A percentile compares a stretch with the other conserved stretches of the same genome.
phyloP scores from a whole-genome alignment of 2,888 invertebrate genomes.

The Camptogramma bilineatum region DNA sequence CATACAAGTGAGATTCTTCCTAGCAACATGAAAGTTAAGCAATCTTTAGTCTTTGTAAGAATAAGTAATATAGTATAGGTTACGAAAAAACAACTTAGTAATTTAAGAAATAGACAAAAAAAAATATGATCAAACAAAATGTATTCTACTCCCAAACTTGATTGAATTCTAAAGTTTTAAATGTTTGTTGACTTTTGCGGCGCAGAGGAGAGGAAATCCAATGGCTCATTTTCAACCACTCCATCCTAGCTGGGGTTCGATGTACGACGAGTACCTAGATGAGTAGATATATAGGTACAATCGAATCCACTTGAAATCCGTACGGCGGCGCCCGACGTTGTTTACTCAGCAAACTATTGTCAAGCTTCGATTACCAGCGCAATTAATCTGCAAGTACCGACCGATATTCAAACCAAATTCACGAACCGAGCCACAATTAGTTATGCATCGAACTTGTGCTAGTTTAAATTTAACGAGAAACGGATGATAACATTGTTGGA shows the following conservation, averaged over 20 bases:
- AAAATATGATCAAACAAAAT: too few relatives aligned
- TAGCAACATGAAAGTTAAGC: too few relatives aligned
- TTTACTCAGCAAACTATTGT: conserved; percentile 43
- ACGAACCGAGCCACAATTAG: conserved; percentile 38
- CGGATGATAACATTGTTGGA: conserved; percentile 6
- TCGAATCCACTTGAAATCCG: conserved; percentile 32
- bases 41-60: too few relatives aligned
- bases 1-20: too few relatives aligned
- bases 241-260: not conserved
- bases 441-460: conserved; percentile 30
- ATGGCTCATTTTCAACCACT: not conserved
- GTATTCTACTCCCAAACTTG: too few relatives aligned
- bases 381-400: conserved; percentile 41
- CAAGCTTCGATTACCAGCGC: conserved; percentile 41
- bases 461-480: conserved; percentile 20
- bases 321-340: conserved; percentile 35
- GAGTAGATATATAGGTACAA: not conserved
- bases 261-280: too few relatives aligned
- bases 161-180: not conserved
- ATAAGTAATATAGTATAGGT: too few relatives aligned
- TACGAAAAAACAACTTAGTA: too few relatives aligned
- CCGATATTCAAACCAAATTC: conserved; percentile 34
- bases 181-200: not conserved
- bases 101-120: too few relatives aligned
- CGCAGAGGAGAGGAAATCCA: not conserved